phyloP scores from a whole-genome alignment of 2,113 vertebrate species.

The Podarcis raffonei region DNA sequence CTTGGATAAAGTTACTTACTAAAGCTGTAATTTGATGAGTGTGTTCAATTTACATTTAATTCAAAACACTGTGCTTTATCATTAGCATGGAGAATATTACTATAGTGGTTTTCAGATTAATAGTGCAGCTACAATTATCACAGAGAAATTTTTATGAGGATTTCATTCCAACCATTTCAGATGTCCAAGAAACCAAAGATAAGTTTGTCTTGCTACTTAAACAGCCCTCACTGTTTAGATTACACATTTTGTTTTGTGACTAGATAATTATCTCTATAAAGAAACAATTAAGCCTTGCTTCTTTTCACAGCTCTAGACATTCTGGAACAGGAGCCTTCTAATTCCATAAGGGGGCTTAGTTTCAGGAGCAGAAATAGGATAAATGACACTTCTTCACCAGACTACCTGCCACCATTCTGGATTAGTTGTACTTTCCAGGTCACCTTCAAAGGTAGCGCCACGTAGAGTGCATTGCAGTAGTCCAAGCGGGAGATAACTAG shows the following conservation, averaged over 20 bases:
- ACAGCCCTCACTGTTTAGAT: background rate
- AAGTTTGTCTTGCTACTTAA: background rate
- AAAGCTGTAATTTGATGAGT: background rate
- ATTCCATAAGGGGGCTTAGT: too few species aligned
- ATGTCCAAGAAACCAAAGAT: background rate
- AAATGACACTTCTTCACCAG: background rate
- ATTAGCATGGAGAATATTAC: background rate
- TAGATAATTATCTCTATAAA: background rate
- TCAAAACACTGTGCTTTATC: background rate
- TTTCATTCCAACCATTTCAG: background rate
- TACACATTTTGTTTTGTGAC: background rate
- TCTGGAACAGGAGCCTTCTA: background rate
- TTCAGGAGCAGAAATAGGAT: background rate
- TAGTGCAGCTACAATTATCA: background rate
- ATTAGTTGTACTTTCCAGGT: too few species aligned
- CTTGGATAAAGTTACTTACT: background rate
- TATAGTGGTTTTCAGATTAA: background rate
- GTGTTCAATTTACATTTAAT: constrained; percentile 2
- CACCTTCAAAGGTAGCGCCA: too few species aligned
- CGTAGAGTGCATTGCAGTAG: too few species aligned
- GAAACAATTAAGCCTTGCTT: background rate
- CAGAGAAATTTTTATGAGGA: background rate
- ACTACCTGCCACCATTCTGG: too few species aligned
- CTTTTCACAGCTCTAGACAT: background rate
- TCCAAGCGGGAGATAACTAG: too few species aligned